These are phyloP conservation scores for Nudaria mundana DNA, from an alignment of 2,888 invertebrate genomes.

Conservation along the genomic window DNA sequence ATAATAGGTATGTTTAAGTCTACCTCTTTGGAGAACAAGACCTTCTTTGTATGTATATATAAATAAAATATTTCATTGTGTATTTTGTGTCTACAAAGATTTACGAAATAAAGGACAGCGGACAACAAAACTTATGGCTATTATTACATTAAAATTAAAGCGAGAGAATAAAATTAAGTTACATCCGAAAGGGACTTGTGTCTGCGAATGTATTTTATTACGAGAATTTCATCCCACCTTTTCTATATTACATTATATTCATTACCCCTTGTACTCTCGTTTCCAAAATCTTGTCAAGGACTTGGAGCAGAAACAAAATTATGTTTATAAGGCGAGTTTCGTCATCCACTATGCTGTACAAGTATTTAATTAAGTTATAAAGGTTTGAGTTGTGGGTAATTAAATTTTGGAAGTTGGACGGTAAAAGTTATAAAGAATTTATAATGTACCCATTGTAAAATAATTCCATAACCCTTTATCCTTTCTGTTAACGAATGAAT, in stretches of 20 bases:
- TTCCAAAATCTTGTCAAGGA: constrained; percentile 18
- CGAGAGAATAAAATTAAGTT: constrained; percentile 29
- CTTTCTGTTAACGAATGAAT: too few species aligned
- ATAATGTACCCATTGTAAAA: too few species aligned
- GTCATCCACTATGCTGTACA: constrained; percentile 12
- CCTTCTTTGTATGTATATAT: too few species aligned
- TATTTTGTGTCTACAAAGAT: too few species aligned
- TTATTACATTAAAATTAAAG: constrained; percentile 16
- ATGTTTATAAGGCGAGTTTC: constrained; percentile 18
- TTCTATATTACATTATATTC: constrained; percentile 41
- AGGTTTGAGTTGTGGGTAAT: constrained; percentile 10
- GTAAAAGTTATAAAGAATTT: too few species aligned
- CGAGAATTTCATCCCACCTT: constrained; percentile 34
- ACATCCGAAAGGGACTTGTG: constrained; percentile 17
- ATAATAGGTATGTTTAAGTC: too few species aligned
- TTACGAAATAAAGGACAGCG: too few species aligned
- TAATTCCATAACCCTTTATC: too few species aligned
- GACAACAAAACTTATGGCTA: too few species aligned
- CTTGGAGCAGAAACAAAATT: constrained; percentile 20
- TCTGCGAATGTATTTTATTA: constrained; percentile 21
- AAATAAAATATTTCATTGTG: too few species aligned
- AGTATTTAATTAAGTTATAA: constrained; percentile 24
- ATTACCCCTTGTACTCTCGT: constrained; percentile 36
- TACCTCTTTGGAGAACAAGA: too few species aligned
- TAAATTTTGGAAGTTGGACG: constrained; percentile 11